Conservation (phyloP, 2,113 vertebrate genomes). For the Thermophis baileyi region DNA sequence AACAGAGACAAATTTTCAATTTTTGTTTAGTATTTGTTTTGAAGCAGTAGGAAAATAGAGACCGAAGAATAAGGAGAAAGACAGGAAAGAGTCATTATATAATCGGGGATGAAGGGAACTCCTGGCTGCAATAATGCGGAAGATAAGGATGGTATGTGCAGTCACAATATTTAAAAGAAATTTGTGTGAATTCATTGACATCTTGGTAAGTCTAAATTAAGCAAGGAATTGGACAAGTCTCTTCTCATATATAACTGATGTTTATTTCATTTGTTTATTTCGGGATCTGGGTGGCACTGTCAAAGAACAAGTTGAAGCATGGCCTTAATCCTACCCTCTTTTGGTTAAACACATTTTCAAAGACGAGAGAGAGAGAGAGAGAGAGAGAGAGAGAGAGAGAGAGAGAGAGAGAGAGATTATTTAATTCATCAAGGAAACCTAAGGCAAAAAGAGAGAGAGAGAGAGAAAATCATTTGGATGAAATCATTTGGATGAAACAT, state of each 20-base stretch:
- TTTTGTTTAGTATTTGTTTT: neutral
- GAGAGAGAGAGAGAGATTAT: neutral
- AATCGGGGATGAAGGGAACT: neutral
- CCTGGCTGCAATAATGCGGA: neutral
- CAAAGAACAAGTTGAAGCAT: neutral
- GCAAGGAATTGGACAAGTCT: neutral
- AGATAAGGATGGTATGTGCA: too few species aligned
- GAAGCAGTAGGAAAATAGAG: neutral
- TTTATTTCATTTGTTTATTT: neutral
- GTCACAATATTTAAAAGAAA: neutral
- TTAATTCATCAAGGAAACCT: neutral
- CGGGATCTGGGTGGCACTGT: neutral
- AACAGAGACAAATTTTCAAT: neutral
- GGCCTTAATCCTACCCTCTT: neutral
- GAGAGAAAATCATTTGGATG: neutral
- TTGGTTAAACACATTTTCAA: neutral
- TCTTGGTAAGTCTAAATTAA: constrained; percentile 35
- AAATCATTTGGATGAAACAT: neutral
- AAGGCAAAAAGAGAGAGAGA: neutral
- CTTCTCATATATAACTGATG: neutral
- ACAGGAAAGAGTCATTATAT: neutral
- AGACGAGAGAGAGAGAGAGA: neutral
- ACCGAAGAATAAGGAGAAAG: too few species aligned
- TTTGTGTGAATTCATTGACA: constrained; percentile 10
- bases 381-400: neutral